Evolutionary conservation across 2,888 invertebrate species (phyloP).

Genomic region (Polyploca ridens): DNA sequence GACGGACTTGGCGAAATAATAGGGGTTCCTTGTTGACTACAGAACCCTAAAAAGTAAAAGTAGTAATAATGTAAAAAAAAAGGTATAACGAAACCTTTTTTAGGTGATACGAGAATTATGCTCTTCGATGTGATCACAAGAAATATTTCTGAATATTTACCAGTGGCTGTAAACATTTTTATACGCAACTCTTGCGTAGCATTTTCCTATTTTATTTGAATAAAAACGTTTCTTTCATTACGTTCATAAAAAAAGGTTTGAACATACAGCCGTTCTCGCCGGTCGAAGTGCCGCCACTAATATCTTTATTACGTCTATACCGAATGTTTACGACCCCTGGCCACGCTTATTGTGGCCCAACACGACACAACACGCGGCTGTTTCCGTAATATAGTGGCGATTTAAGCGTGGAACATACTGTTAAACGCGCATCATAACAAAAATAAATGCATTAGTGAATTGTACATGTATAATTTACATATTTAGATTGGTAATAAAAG

Average conservation of each 20-base stretch:
- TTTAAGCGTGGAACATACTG: conserved; percentile 19
- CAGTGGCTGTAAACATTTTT: not conserved
- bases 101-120: not conserved
- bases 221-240: conserved; percentile 47
- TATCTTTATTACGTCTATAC: conserved; percentile 65
- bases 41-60: too few relatives aligned
- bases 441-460: not conserved
- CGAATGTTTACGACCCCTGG: conserved; percentile 62
- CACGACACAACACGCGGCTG: conserved; percentile 47
- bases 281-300: conserved; percentile 49
- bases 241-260: conserved; percentile 43
- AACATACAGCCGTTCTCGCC: conserved; percentile 41
- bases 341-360: conserved; percentile 53
- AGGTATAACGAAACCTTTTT: not conserved
- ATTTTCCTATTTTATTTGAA: conserved; percentile 42
- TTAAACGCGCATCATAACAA: not conserved
- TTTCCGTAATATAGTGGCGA: conserved; percentile 36
- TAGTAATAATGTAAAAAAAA: not conserved
- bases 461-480: too few relatives aligned
- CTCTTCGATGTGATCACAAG: not conserved
- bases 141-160: not conserved
- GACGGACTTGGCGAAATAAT: too few relatives aligned
- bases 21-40: too few relatives aligned
- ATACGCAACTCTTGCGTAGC: conserved; percentile 16
- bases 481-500: too few relatives aligned